A percentile compares a stretch with the other conserved stretches of the same genome.
Conservation (phyloP, 2,113 vertebrate species). For the Cynopterus brachyotis region DNA sequence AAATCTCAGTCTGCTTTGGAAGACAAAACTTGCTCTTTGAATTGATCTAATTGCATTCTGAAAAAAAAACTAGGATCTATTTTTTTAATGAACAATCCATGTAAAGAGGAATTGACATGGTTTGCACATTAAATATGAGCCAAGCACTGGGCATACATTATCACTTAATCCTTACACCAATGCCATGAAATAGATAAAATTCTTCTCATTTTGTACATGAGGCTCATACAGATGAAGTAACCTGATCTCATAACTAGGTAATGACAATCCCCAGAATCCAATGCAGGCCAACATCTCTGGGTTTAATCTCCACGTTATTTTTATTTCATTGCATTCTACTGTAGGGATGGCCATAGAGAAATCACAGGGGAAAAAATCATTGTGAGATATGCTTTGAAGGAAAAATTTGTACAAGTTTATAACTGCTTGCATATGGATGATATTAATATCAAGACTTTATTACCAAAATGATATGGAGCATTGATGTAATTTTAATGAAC, state of each 20-base stretch:
- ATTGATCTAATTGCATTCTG: not conserved
- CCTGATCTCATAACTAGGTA: not conserved
- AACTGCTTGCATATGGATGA: not conserved
- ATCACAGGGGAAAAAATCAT: not conserved
- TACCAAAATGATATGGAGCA: not conserved
- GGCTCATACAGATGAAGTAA: not conserved
- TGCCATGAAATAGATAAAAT: not conserved
- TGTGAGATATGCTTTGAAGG: not conserved
- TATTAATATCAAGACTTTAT: not conserved
- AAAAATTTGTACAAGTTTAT: not conserved
- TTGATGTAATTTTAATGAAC: constrained; percentile 38
- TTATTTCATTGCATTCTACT: not conserved
- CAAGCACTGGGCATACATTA: not conserved
- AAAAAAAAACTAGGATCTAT: not conserved
- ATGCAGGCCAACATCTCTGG: not conserved
- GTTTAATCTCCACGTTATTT: not conserved
- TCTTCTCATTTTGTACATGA: not conserved
- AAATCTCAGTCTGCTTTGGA: not conserved
- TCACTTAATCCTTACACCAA: not conserved
- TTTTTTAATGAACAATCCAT: not conserved
- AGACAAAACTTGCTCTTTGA: not conserved
- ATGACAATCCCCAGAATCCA: not conserved
- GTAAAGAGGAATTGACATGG: not conserved
- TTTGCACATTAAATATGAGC: not conserved
- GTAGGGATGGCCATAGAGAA: not conserved